These are phyloP conservation scores for Microplitis demolitor DNA, from an alignment of 1,140 invertebrate species.

Conservation along the genomic window DNA sequence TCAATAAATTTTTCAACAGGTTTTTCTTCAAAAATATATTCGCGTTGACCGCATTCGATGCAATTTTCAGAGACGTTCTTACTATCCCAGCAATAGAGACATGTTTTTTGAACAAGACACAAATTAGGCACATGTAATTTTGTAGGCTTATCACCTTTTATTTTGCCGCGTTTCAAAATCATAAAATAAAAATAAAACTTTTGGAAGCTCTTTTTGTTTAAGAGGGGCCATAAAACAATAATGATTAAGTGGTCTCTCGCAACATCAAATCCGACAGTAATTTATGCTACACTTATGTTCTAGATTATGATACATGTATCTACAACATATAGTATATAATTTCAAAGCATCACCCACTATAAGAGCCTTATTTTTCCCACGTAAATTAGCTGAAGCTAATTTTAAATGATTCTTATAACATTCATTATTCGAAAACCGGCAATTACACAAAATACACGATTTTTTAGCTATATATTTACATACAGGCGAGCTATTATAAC, in stretches of 20 bases:
- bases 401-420: no score
- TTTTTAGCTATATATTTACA: not conserved
- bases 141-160: not conserved
- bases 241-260: not conserved
- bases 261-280: not conserved
- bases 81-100: not conserved
- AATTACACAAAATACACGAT: not conserved
- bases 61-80: not conserved
- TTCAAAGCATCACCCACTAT: no score
- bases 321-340: no score
- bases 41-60: not conserved
- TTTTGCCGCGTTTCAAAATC: not conserved
- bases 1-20: constrained; percentile 20
- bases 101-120: no score
- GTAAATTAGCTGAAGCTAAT: no score
- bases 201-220: not conserved
- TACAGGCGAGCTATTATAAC: not conserved
- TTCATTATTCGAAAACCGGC: not conserved
- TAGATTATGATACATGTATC: no score
- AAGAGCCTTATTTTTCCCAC: no score
- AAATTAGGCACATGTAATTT: not conserved
- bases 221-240: not conserved
- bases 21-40: constrained; percentile 9
- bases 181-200: not conserved
- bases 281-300: no score